Evolutionary conservation across 2,888 invertebrate genomes (phyloP).

Genomic region (Marronus borbonicus): DNA sequence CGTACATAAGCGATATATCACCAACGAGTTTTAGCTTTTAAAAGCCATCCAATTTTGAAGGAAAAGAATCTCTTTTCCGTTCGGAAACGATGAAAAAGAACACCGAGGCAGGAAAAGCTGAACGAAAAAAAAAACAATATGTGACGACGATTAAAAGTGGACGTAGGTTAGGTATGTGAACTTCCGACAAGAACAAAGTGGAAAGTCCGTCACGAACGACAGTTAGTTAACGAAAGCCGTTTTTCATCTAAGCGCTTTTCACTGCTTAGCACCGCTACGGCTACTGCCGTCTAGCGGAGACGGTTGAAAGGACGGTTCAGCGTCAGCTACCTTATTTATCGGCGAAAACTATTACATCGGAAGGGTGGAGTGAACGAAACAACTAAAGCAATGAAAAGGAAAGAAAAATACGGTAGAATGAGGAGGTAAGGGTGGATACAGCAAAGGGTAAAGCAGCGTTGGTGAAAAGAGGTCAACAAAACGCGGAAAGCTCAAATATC

Average conservation of each 20-base stretch:
- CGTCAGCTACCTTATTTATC: slow-evolving; percentile 19
- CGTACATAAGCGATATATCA: too few relatives aligned
- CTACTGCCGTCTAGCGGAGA: not conserved
- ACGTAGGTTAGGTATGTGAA: slow-evolving; percentile 31
- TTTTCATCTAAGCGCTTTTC: slow-evolving; percentile 34
- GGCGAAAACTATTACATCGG: slow-evolving; percentile 24
- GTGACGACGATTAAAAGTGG: slow-evolving; percentile 45
- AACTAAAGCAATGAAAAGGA: not conserved
- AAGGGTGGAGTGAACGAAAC: slow-evolving; percentile 14
- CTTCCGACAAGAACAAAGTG: slow-evolving; percentile 48
- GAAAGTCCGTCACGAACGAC: slow-evolving; percentile 47
- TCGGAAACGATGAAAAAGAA: too few relatives aligned
- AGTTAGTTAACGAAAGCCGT: slow-evolving; percentile 44
- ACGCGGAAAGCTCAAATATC: not conserved
- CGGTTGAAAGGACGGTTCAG: not conserved
- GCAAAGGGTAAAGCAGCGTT: not conserved
- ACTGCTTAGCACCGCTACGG: not conserved
- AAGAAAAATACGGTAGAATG: not conserved
- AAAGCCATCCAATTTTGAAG: too few relatives aligned
- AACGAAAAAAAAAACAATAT: not conserved
- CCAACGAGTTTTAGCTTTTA: too few relatives aligned
- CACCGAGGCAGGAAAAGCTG: too few relatives aligned
- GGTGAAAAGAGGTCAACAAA: slow-evolving; percentile 7
- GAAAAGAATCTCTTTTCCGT: too few relatives aligned
- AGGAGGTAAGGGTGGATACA: not conserved